These are phyloP conservation scores for Myrmecophaga tridactyla DNA, from an alignment of 2,113 vertebrate species.

Conservation along the genomic window DNA sequence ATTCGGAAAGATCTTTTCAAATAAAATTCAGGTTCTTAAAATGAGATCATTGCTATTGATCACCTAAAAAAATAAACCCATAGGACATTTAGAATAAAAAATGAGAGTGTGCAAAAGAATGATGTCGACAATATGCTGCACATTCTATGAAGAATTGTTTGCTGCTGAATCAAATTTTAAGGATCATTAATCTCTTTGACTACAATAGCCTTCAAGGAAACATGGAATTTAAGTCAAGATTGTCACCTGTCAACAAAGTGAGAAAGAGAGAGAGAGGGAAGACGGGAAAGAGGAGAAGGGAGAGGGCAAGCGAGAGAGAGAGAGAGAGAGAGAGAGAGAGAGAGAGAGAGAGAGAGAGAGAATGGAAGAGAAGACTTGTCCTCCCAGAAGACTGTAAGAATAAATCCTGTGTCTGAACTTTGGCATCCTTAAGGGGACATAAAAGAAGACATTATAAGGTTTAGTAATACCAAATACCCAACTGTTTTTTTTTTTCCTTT, in stretches of 20 bases:
- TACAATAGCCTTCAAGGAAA: neutral
- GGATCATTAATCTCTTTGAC: neutral
- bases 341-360: neutral
- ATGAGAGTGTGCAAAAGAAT: neutral
- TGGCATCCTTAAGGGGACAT: neutral
- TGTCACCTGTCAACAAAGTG: neutral
- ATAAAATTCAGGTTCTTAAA: slow-evolving; percentile 21
- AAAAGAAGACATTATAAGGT: neutral
- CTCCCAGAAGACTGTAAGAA: neutral
- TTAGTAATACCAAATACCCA: neutral
- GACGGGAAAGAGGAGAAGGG: too few species aligned
- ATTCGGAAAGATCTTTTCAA: neutral
- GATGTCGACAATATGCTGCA: neutral
- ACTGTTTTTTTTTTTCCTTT: neutral
- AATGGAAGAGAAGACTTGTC: neutral
- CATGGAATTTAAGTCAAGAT: neutral
- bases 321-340: neutral
- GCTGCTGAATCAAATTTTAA: neutral
- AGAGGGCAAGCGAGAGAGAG: neutral
- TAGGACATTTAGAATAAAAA: neutral
- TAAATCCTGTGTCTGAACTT: neutral
- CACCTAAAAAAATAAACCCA: neutral
- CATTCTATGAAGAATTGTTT: neutral
- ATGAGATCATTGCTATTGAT: neutral
- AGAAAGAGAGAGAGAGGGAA: neutral